Base-by-base conservation (phyloP, 2,888 invertebrate species). In the Latrodectus elegans region DNA sequence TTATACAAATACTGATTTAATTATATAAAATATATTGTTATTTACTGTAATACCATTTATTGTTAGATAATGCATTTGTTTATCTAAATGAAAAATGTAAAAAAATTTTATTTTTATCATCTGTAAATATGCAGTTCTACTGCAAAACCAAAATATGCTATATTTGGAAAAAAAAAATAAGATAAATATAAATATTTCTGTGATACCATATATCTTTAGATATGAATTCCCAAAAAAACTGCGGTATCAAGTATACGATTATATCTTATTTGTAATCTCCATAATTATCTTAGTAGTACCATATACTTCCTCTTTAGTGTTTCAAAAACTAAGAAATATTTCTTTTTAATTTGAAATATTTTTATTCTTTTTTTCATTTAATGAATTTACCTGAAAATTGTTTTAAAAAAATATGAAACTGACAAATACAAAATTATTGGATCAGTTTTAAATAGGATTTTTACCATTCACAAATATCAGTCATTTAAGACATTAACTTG, bases 191-290 rank as follows among this genome's bases (percentile, higher is more conserved):
- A 74, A 53, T 74, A 53, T 77, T 77, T 68, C 77, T 77, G 77
- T 77, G 77, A 77, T 77, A 77, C 77, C 77, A 68, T 22, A 77
- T 67, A 55, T 77, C 77, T 77, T 77, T 22, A 77, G 38, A 68
- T 53, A 67, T 22, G 65, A 53, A 52, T 60, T 68, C n/a, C 53
- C 49, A 49, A 77, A 49, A n/a, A 64, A 49, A 55, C 38, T 51
- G 49, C 64, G 75, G 75, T 75, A 75, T 75, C 64, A 60, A 75
- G 64, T 75, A 49, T 64, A 75, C 12, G 49, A 22, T 49, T 64
- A 75, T 38, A 38, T 60, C 17, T 17, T 15, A 72, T 52, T 38
- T 75, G 49, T 75, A 64, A 75, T 64, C 49, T 26, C 17, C 64
- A 49, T 53, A 15, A 64, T 55, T 75, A 55, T 64, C 75, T 67